Evolutionary conservation across 2,888 invertebrate genomes (phyloP).

Genomic region (Lapara coniferarum): DNA sequence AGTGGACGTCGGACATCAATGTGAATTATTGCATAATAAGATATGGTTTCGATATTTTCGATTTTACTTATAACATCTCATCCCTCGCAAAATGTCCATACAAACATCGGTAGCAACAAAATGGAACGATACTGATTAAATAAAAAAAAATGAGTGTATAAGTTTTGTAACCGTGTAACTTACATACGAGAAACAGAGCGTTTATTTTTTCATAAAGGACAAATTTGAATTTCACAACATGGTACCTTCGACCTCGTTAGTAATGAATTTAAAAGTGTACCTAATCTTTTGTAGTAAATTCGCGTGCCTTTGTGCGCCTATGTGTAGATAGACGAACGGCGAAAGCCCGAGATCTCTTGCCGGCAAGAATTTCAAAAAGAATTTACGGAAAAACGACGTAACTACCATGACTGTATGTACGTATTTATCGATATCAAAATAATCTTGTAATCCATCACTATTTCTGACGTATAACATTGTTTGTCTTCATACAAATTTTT

Average conservation of each 20-base stretch:
- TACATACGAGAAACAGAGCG: constrained; percentile 58
- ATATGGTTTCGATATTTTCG: not conserved
- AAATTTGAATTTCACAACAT: constrained; percentile 48
- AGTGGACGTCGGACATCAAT: not conserved
- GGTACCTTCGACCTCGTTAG: constrained; percentile 10
- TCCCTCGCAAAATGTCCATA: constrained; percentile 61
- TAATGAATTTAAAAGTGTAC: constrained; percentile 23
- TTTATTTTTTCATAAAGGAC: constrained; percentile 73
- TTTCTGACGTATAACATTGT: too few species aligned
- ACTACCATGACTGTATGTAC: not conserved
- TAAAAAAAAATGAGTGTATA: constrained; percentile 33
- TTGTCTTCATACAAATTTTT: not conserved
- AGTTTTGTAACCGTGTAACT: constrained; percentile 67
- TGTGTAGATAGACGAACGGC: constrained; percentile 16
- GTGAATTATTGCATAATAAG: constrained; percentile 13
- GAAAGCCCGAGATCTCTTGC: constrained; percentile 18
- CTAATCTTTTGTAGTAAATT: constrained; percentile 23
- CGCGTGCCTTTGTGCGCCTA: constrained; percentile 27
- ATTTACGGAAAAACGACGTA: constrained; percentile 12
- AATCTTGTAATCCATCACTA: not conserved
- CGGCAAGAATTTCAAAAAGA: constrained; percentile 20
- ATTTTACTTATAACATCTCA: not conserved
- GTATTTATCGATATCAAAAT: constrained; percentile 9
- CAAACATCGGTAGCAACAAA: constrained; percentile 59
- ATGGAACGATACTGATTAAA: constrained; percentile 38